Evolutionary conservation across 2,888 invertebrate species (phyloP), one percentile per base, ranked within the genome.

Genomic region (Tetrapedia diversipes): DNA sequence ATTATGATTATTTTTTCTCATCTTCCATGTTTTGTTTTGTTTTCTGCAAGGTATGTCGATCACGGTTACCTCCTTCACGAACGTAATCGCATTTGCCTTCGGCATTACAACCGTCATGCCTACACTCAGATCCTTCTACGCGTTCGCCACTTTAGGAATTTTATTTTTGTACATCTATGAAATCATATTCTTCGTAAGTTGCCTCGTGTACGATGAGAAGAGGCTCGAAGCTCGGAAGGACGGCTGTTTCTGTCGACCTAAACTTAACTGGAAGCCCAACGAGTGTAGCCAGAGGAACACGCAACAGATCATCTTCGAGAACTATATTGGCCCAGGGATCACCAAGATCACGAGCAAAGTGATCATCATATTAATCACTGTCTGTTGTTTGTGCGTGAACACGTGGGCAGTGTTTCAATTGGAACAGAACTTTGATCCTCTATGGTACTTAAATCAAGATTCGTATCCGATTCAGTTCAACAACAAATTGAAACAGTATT

Each of bases 31-130:
- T 43, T 11, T 19, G 14, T 7, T 24, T 27, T 29, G 65, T 65
- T 4, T n/a, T n/a, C n/a, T n/a, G n/a, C n/a, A 75, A 66, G 93
- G 93, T 24, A 84, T 84, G 68, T 92, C 93, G 19, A 92, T 93
- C 65, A 93, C 93, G 0, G 92, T 93, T 7, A 93, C 93, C 0
- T 93, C 93, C 8, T 84, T 93, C 29, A 93, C 93, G 4, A 93
- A 93, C 77, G 89, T 93, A 47, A 89, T 92, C 7, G 93, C 93
- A 7, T 93, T 93, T 78, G 92, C 91, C 11, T 92, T 93, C 39
- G 93, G 93, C 3, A 91, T 92, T 14, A 91, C 92, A 2, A 93
- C 93, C n/a, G 92, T 91, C 11, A 92, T 93, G 88, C 93, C 93
- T 2, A 92, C 92, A 24, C 87, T 93, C 10, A 89, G 91, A 71